Conservation (phyloP, 2,888 invertebrate species). For the Nycteola revayana region DNA sequence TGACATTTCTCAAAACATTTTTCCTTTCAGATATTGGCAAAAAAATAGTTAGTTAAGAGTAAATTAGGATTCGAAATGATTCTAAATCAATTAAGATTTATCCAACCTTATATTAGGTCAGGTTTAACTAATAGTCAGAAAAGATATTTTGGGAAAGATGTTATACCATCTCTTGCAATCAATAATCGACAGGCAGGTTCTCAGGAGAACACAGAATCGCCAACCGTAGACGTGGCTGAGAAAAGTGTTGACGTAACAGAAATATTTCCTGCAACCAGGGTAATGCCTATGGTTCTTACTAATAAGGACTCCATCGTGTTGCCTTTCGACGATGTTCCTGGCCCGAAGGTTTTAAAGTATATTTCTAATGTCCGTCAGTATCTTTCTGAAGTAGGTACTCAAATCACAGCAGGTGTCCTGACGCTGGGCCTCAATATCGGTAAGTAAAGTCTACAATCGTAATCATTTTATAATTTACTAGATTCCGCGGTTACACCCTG, state of each 20-base stretch:
- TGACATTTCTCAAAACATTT: too few species aligned
- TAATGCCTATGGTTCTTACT: conserved; percentile 55
- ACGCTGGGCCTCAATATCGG: conserved; percentile 78
- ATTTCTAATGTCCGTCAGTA: conserved; percentile 82
- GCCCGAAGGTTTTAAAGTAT: conserved; percentile 81
- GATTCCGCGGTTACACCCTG: too few species aligned
- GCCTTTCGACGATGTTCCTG: conserved; percentile 85
- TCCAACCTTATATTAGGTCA: conserved; percentile 27
- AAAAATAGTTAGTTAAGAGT: conserved; percentile 10
- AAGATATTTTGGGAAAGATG: conserved; percentile 32
- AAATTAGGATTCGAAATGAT: conserved; percentile 37
- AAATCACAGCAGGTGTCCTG: conserved; percentile 77
- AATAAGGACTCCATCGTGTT: conserved; percentile 58
- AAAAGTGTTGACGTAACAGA: conserved; percentile 29
- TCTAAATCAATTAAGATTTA: conserved; percentile 43
- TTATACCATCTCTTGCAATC: conserved; percentile 37
- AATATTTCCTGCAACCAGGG: conserved; percentile 48
- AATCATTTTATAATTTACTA: too few species aligned
- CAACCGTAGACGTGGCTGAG: conserved; percentile 6
- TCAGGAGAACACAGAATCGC: conserved; percentile 2
- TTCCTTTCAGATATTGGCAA: too few species aligned
- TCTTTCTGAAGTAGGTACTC: conserved; percentile 84
- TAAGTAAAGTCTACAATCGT: too few species aligned
- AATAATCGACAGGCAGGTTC: conserved; percentile 9
- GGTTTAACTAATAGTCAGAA: conserved; percentile 30